Base-by-base conservation (phyloP, 1,140 invertebrate genomes). In the Orchesella cincta region DNA sequence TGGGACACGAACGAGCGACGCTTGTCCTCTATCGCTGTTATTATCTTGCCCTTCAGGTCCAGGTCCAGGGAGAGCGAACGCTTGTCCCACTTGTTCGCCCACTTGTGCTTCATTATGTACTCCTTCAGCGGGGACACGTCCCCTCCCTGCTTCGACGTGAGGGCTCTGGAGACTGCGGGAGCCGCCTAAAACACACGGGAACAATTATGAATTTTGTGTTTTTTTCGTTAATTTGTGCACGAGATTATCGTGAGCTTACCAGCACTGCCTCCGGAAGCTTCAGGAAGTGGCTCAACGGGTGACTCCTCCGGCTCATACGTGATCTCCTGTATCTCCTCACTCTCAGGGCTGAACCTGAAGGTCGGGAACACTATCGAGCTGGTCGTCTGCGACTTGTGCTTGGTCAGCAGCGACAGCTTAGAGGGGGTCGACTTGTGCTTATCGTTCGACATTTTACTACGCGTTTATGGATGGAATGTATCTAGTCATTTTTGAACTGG, bases 21-120 rank as follows among this genome's bases (percentile, higher is more conserved):
- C 54, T 80, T 80, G 70, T 82, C 81, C 74, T 82, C 81, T n/a
- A 82, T 80, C 52, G 79, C 81, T 67, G 79, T 80, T 31, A 78
- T 82, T 34, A 82, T 79, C 74, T 82, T 82, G 5, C 79, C 79
- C 29, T 80, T 79, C 1, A 82, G 39, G 74, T 82, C 81, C 31
- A 82, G 67, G 52, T 80, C 79, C 26, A 80, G 34, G n/a, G 78
- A 80, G 3, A 82, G 46, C 23, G 81, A 78, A 35, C 76, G 52
- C 39, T 80, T 79, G 26, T 81, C 80, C 80, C 78, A 80, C 57
- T 80, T 80, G 36, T 77, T 80, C 0, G 77, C 67, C 81, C 81
- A 82, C 62, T 82, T 82, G 54, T 78, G 77, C 35, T 82, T 82
- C 0, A 78, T 62, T 0, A 81, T 76, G 71, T 80, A 80, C 67